These are phyloP conservation scores for Sepiola atlantica DNA, from an alignment of 2,888 invertebrate species.

Conservation along the genomic window DNA sequence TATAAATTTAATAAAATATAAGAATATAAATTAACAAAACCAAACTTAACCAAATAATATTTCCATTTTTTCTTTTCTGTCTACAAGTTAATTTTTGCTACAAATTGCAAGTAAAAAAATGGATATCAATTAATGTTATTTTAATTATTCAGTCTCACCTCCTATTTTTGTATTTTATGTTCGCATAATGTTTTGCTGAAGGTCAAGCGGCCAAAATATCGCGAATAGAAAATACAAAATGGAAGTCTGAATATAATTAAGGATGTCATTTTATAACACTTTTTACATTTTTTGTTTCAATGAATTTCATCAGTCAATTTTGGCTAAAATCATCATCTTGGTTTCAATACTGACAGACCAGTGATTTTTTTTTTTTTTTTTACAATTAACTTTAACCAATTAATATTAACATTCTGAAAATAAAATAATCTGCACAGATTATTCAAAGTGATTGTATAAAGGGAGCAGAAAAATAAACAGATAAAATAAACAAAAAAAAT, in stretches of 20 bases:
- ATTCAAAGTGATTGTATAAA: background rate
- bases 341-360: background rate
- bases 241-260: background rate
- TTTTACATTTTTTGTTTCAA: background rate
- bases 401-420: background rate
- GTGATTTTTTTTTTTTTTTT: background rate
- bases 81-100: too few species aligned
- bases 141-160: too few species aligned
- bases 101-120: too few species aligned
- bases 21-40: background rate
- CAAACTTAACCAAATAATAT: background rate
- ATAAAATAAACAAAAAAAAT: background rate
- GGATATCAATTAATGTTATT: too few species aligned
- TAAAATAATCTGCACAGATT: background rate
- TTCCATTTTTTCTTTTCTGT: too few species aligned
- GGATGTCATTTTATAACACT: background rate
- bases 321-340: background rate
- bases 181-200: too few species aligned
- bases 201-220: too few species aligned
- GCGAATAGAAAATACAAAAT: too few species aligned
- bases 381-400: background rate
- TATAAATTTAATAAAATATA: background rate
- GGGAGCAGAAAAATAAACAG: background rate
- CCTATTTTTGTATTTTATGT: too few species aligned
- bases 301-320: background rate